Evolutionary conservation across 2,888 invertebrate genomes (phyloP).

Genomic region (Cryptocephalus primarius): DNA sequence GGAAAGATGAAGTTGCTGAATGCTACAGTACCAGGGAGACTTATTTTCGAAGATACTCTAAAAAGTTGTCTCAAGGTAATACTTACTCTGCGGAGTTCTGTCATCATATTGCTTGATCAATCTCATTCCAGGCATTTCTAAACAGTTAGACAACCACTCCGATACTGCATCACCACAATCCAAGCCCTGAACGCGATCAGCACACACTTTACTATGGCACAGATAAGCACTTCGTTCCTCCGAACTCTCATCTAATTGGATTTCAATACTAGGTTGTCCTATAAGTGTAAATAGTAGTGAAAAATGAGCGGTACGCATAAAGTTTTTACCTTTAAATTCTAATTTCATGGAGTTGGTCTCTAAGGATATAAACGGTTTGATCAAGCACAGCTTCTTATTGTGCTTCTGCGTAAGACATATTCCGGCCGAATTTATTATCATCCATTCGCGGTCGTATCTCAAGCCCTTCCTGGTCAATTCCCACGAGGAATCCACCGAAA

Average conservation of each 20-base stretch:
- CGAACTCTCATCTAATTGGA: constrained; percentile 39
- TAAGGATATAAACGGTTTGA: constrained; percentile 62
- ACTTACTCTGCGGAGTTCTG: no score
- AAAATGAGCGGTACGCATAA: not conserved
- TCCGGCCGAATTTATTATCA: constrained; percentile 75
- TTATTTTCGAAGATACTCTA: no score
- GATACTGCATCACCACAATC: constrained; percentile 79
- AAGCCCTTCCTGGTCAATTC: constrained; percentile 65
- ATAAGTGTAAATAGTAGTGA: constrained; percentile 12
- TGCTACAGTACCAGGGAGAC: no score
- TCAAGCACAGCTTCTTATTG: constrained; percentile 64
- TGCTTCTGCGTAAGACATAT: constrained; percentile 83
- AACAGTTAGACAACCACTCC: constrained; percentile 67
- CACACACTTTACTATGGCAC: constrained; percentile 78
- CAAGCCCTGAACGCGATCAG: constrained; percentile 62
- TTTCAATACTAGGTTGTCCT: constrained; percentile 43
- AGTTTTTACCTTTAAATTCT: constrained; percentile 45
- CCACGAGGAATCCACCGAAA: constrained; percentile 59
- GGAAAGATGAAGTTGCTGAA: no score
- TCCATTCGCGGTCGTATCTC: constrained; percentile 85
- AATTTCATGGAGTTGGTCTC: constrained; percentile 44
- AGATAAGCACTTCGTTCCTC: constrained; percentile 34
- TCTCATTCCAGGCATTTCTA: constrained; percentile 57
- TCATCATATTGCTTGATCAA: constrained; percentile 26
- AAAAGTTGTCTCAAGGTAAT: no score